Base-by-base conservation (phyloP, 2,888 invertebrate species). In the Drosophila diplacantha region DNA sequence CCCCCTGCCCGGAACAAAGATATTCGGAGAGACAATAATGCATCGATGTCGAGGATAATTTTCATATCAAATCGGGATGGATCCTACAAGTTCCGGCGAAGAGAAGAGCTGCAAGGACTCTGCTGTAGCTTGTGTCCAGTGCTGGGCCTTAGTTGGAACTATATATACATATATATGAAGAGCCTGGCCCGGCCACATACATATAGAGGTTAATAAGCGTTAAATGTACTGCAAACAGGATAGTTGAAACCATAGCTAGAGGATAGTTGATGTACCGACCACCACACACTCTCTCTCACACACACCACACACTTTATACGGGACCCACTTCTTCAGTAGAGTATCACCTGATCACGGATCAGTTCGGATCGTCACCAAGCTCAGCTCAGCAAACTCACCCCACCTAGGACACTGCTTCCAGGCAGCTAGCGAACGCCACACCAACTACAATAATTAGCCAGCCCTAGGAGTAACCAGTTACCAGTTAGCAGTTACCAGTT, bases 401-500 rank as follows among this genome's bases (percentile, higher is more conserved):
- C 80, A 80, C 80, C 80, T 79, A 80, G 80, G 63, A 81, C 78
- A 78, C 78, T 81, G 78, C 78, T 78, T 78, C 60, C 71, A 74
- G 76, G 78, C 78, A 81, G 75, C 77, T 75, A 75, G 75, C 75
- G 69, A 77, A 75, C 60, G 77, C 77, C 72, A 77, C 72, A 73
- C 70, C 64, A 55, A 56, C 37, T 56, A 62, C 51, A 73, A 71
- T 71, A 76, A 75, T 60, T 73, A 77, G 75, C 70, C 72, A 71
- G 65, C 49, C 64, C 58, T 69, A 77, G 69, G 49, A 61, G 49
- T 59, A 43, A 65, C 59, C 32, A 41, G 22, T 56, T 24, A 56
- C 18, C 50, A 37, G 35, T 37, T 50, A 50, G 2, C 35, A 22
- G 22, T 22, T 26, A 26, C 8, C 37, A 24, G 9, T 16, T 29